Conservation (phyloP, 2,888 invertebrate genomes). For the Morpho achilles region DNA sequence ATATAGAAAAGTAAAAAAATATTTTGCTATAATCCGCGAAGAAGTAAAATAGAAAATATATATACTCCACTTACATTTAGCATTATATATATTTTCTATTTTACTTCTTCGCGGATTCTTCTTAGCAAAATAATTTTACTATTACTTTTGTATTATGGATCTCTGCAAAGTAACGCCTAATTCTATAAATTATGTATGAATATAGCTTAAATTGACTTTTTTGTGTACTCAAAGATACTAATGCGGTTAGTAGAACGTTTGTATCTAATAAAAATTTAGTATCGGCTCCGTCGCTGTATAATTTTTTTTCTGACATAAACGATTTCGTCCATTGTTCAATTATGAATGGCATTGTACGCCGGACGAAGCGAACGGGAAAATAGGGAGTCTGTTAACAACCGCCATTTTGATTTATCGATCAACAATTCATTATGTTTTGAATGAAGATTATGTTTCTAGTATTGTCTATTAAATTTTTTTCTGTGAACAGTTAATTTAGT, state of each 20-base stretch:
- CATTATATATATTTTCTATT: too few species aligned
- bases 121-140: too few species aligned
- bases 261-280: not conserved
- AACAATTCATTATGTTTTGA: slow-evolving; percentile 7
- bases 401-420: slow-evolving; percentile 14
- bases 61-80: too few species aligned
- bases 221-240: too few species aligned
- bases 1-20: too few species aligned
- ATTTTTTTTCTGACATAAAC: not conserved
- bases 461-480: not conserved
- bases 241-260: not conserved
- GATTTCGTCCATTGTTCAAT: slow-evolving; percentile 21
- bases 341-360: slow-evolving; percentile 15
- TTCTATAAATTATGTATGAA: too few species aligned
- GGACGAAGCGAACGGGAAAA: slow-evolving; percentile 10
- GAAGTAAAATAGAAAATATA: too few species aligned
- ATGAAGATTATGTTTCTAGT: not conserved
- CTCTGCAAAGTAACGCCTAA: too few species aligned
- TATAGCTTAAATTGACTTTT: too few species aligned
- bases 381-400: slow-evolving; percentile 12
- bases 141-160: too few species aligned
- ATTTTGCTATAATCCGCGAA: too few species aligned
- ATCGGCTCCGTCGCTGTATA: not conserved
- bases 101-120: too few species aligned
- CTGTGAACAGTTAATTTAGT: not conserved